phyloP scores from a whole-genome alignment of 2,797 vertebrate genomes.

The Pangasius macronema region DNA sequence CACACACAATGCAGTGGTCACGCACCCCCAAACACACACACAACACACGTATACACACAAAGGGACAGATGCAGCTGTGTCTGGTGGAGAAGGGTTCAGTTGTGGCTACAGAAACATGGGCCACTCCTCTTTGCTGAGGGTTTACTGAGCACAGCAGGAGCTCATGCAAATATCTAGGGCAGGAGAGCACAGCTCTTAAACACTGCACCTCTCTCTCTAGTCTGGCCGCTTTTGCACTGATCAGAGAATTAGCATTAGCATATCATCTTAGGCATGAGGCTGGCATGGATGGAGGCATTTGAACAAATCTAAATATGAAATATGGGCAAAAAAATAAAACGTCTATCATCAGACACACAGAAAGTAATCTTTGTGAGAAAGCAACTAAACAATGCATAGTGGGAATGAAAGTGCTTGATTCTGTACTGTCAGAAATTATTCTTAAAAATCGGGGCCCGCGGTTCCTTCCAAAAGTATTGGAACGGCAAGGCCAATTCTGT shows the following conservation, averaged over 20 bases:
- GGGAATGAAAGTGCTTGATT: neutral
- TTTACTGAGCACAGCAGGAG: slow-evolving; percentile 34
- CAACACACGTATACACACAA: neutral
- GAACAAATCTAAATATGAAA: neutral
- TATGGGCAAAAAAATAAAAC: neutral
- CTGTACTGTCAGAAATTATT: neutral
- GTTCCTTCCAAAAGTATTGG: too few relatives aligned
- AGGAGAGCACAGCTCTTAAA: slow-evolving; percentile 31
- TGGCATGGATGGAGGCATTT: neutral
- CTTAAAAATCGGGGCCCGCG: too few relatives aligned
- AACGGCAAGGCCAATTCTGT: neutral
- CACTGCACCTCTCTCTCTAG: slow-evolving; percentile 4
- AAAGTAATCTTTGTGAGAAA: neutral
- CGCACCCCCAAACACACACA: slow-evolving; percentile 22
- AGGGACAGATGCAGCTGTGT: slow-evolving; percentile 44
- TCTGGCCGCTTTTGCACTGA: neutral
- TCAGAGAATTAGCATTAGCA: neutral
- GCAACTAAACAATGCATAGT: neutral
- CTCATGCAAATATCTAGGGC: slow-evolving; percentile 51
- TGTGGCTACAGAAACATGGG: slow-evolving; percentile 39
- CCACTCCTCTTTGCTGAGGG: slow-evolving; percentile 13
- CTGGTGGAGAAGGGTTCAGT: slow-evolving; percentile 19
- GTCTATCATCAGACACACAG: neutral
- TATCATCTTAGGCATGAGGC: neutral
- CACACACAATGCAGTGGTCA: slow-evolving; percentile 38